Evolutionary conservation across 2,888 invertebrate species (phyloP).

Genomic region (Cephus pygmeus): DNA sequence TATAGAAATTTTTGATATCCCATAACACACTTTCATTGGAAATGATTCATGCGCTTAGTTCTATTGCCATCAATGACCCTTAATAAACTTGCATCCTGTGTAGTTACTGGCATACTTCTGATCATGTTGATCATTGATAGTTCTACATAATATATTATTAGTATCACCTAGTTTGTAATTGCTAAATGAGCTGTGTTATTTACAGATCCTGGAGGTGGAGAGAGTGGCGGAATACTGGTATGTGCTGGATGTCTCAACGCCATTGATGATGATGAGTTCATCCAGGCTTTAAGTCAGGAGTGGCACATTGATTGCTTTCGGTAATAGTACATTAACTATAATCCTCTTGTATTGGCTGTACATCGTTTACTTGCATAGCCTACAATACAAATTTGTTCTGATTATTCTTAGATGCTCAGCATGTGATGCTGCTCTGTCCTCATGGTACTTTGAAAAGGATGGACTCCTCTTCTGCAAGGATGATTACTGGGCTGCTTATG

Average conservation of each 20-base stretch:
- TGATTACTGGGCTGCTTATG: slow-evolving; percentile 89
- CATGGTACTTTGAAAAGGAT: slow-evolving; percentile 95
- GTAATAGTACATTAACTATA: slow-evolving; percentile 64
- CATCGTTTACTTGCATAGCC: not conserved
- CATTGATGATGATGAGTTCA: slow-evolving; percentile 80
- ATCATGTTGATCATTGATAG: not conserved
- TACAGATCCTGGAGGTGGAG: slow-evolving; percentile 54
- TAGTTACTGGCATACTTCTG: not conserved
- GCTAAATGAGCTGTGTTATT: slow-evolving; percentile 4
- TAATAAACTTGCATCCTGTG: slow-evolving; percentile 2
- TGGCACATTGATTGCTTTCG: slow-evolving; percentile 93
- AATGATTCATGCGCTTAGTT: not conserved
- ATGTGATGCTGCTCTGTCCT: slow-evolving; percentile 84
- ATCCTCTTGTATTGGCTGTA: not conserved
- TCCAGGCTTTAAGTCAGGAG: slow-evolving; percentile 84
- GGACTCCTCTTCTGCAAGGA: slow-evolving; percentile 88
- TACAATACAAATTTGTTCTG: not conserved
- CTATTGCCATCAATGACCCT: slow-evolving; percentile 2
- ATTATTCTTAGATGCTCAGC: slow-evolving; percentile 81
- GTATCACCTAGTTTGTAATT: not conserved
- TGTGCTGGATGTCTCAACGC: slow-evolving; percentile 83
- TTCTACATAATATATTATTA: not conserved
- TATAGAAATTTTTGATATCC: not conserved
- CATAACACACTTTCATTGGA: not conserved
- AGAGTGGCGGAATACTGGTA: slow-evolving; percentile 53